These are phyloP conservation scores for Rhyzopertha dominica DNA, from an alignment of 1,140 invertebrate genomes.

Conservation along the genomic window DNA sequence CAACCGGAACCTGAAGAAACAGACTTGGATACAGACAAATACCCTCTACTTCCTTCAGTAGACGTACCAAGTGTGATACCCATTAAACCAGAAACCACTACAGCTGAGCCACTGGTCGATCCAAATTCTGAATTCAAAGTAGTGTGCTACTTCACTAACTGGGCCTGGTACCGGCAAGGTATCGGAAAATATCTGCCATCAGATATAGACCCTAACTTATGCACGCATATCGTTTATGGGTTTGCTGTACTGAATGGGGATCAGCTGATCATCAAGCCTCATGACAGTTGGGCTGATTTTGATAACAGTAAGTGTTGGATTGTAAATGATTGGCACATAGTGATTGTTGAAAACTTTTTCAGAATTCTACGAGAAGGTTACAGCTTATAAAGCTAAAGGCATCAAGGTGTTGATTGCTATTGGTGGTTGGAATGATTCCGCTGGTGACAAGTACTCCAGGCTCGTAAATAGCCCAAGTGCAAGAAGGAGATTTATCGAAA, in stretches of 20 bases:
- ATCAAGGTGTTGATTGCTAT: conserved; percentile 66
- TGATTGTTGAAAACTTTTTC: conserved; percentile 21
- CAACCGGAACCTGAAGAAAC: too few relatives aligned
- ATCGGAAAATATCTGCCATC: conserved; percentile 60
- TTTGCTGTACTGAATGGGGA: conserved; percentile 62
- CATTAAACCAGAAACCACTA: conserved; percentile 9
- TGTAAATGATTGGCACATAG: not conserved
- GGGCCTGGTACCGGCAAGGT: conserved; percentile 62
- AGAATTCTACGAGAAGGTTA: conserved; percentile 58
- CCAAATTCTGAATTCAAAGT: conserved; percentile 52
- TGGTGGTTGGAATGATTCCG: conserved; percentile 68
- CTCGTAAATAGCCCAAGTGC: conserved; percentile 54
- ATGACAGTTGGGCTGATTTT: conserved; percentile 63
- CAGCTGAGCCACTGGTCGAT: conserved; percentile 24
- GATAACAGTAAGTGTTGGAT: conserved; percentile 59
- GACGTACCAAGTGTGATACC: conserved; percentile 1
- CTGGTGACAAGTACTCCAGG: conserved; percentile 59
- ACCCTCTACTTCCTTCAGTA: too few relatives aligned
- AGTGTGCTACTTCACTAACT: conserved; percentile 67
- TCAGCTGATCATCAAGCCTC: conserved; percentile 57
- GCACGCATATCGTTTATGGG: conserved; percentile 70
- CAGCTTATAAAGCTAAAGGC: conserved; percentile 51
- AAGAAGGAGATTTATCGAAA: conserved; percentile 55
- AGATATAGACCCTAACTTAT: conserved; percentile 62
- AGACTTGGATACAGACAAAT: too few relatives aligned